Evolutionary conservation across 2,888 invertebrate genomes (phyloP).

Genomic region (Caenorhabditis sp.): DNA sequence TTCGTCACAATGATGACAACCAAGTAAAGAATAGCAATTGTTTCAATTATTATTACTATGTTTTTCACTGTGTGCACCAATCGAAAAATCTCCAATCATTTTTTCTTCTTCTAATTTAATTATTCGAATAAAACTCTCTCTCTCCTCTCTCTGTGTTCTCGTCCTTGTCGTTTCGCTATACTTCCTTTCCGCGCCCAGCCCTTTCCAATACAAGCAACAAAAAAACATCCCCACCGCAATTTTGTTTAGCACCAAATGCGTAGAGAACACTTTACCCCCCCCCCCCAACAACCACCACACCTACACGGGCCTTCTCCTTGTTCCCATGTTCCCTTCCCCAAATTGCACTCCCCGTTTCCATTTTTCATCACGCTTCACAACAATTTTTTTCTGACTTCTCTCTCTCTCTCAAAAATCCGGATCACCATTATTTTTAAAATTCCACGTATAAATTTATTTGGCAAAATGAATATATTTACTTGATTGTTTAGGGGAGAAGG

Average conservation of each 20-base stretch:
- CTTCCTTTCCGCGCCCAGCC: background rate
- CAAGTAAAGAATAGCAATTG: constrained; percentile 51
- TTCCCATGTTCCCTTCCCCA: constrained; percentile 3
- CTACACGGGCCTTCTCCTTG: constrained; percentile 8
- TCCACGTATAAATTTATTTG: background rate
- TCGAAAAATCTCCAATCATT: background rate
- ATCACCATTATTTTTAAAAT: background rate
- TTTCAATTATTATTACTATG: background rate
- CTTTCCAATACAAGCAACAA: background rate
- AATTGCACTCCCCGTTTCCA: background rate
- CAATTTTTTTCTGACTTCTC: no score
- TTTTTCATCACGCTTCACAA: background rate
- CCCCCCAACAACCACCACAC: background rate
- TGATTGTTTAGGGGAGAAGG: background rate
- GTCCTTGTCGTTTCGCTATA: background rate
- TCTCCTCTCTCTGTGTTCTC: background rate
- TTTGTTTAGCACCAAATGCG: background rate
- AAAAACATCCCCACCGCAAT: background rate
- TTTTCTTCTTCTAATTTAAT: background rate
- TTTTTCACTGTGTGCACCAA: constrained; percentile 1
- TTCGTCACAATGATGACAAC: constrained; percentile 71
- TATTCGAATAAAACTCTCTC: background rate
- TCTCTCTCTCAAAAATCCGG: no score
- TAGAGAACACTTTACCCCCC: background rate
- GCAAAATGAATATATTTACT: background rate